Conservation (phyloP, 2,888 invertebrate genomes). For the Oscheius sp. region DNA sequence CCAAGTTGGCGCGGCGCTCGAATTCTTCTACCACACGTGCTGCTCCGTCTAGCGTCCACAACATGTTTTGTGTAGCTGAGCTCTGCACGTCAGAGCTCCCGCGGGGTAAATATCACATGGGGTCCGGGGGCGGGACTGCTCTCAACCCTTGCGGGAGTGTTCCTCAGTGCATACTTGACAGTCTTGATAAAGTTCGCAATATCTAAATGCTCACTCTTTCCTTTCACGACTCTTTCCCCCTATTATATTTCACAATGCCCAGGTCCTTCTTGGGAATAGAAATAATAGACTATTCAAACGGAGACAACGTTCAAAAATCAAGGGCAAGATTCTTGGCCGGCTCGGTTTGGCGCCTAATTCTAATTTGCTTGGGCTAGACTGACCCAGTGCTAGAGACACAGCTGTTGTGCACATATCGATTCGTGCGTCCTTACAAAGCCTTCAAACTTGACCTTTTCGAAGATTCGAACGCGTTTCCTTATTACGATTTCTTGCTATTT, state of each 20-base stretch:
- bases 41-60: neutral
- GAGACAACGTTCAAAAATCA: conserved; percentile 1
- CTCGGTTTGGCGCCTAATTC: neutral
- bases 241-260: neutral
- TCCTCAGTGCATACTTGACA: conserved; percentile 10
- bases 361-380: neutral
- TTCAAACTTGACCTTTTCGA: neutral
- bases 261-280: neutral
- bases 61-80: conserved; percentile 23
- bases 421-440: too few relatives aligned
- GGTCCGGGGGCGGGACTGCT: conserved; percentile 24
- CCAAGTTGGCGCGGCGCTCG: neutral
- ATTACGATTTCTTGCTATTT: neutral
- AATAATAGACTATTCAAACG: conserved; percentile 6
- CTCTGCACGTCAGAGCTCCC: conserved; percentile 27
- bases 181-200: too few relatives aligned
- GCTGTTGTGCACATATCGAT: conserved; percentile 30
- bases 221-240: too few relatives aligned
- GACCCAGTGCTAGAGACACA: conserved; percentile 4
- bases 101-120: conserved; percentile 30
- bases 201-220: too few relatives aligned
- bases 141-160: conserved; percentile 4
- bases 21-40: neutral
- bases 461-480: neutral
- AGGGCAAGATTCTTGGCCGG: neutral